phyloP scores from a whole-genome alignment of 2,113 vertebrate species.

The Aix galericulata region DNA sequence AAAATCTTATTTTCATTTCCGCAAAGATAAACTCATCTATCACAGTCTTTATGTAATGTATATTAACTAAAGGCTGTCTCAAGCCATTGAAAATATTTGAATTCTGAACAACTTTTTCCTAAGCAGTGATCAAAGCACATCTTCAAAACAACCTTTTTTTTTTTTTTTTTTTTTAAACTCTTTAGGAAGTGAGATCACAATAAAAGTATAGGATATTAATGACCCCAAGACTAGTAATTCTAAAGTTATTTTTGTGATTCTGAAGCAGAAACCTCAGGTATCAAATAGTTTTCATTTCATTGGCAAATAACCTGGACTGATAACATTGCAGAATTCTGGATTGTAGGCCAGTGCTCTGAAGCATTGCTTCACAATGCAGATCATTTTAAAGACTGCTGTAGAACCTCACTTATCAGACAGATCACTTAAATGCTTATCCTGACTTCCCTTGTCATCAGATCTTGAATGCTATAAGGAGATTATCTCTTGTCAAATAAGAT shows the following conservation, averaged over 20 bases:
- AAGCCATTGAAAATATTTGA: background rate
- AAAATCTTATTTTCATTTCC: background rate
- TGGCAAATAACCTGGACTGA: slow-evolving; percentile 71
- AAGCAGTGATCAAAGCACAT: background rate
- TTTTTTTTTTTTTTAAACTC: background rate
- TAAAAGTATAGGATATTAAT: slow-evolving; percentile 80
- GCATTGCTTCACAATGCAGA: background rate
- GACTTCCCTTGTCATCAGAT: background rate
- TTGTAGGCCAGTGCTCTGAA: slow-evolving; percentile 67
- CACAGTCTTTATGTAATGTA: background rate
- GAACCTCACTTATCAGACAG: background rate
- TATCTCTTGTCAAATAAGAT: background rate
- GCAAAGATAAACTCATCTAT: background rate
- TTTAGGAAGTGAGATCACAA: slow-evolving; percentile 76
- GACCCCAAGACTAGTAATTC: slow-evolving; percentile 80
- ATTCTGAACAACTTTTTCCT: background rate
- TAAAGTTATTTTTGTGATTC: slow-evolving; percentile 73
- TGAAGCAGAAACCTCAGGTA: slow-evolving; percentile 67
- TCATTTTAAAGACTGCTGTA: background rate
- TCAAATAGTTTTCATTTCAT: slow-evolving; percentile 68
- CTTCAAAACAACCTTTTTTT: background rate
- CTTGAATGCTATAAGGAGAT: background rate
- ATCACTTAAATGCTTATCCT: background rate
- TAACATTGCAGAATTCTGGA: slow-evolving; percentile 74
- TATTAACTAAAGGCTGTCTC: background rate